Evolutionary conservation across 2,888 invertebrate genomes (phyloP), one percentile per base, ranked within the genome.

Genomic region (Ephialtes manifestator): DNA sequence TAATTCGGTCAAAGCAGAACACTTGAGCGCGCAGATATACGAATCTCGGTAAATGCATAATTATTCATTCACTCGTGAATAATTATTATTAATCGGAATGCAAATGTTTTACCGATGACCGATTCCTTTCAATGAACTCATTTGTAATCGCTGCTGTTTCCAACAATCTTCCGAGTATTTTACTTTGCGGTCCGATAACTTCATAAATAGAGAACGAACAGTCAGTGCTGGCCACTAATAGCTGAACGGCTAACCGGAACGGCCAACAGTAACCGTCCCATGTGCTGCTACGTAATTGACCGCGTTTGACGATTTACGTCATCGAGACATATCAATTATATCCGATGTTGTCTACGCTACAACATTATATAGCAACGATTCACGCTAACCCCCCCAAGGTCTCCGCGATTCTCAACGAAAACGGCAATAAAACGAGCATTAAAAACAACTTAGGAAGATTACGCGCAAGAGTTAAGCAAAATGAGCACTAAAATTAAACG

Each of bases 321-420:
- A 84, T 78, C 63, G 60, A 63, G 68, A 24, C 70, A 63, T 20
- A 70, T 75, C 68, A 74, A 74, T 78, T 72, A 35, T 72, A 58
- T 71, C 10, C 24, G 35, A 46, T 15, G 46, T 46, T 31, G 67
- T 79, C 20, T 8, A 31, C 46, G 20, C 67, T 46, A 28, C n/a
- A 28, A 28, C n/a, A 28, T n/a, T 24, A 5, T 24, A 5, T 20
- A 15, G n/a, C 7, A 48, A 11, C 15, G 35, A 67, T 58, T 55
- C 55, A 20, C 5, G 28, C 15, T 31, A 55, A 58, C 28, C 35
- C 51, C n/a, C 24, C 4, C 35, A 31, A 72, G 55, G 11, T 28
- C 31, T n/a, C 60, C 2, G 15, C 51, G 72, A 8, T 53, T 74
- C 31, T 46, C 74, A 7, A 11, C 28, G 11, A 74, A 48, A 35